Evolutionary conservation across 2,113 vertebrate genomes (phyloP).

Genomic region (Malurus elegans): DNA sequence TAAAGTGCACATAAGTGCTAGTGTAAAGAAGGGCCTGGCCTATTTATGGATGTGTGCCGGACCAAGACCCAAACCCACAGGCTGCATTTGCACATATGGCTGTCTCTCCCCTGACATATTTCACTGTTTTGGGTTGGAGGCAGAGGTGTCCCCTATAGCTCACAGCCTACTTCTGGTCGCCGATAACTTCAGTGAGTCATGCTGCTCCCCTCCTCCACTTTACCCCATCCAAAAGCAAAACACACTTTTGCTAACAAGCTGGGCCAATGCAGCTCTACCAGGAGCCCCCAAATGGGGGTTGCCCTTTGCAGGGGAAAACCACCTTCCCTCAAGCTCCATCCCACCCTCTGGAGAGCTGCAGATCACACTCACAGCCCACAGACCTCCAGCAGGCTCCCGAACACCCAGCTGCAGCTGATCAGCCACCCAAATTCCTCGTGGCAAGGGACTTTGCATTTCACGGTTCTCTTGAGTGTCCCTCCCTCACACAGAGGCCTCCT

Average conservation of each 20-base stretch:
- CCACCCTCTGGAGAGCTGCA: background rate
- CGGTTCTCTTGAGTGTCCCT: conserved; percentile 27
- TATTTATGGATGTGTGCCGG: conserved; percentile 16
- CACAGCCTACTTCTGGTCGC: background rate
- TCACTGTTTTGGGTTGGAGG: background rate
- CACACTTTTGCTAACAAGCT: background rate
- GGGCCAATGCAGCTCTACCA: accelerated
- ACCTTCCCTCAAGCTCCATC: background rate
- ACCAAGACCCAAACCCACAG: background rate
- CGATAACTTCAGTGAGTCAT: background rate
- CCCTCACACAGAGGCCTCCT: conserved; percentile 4
- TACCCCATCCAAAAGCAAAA: background rate
- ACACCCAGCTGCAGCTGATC: background rate
- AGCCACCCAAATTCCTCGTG: background rate
- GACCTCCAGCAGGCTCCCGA: background rate
- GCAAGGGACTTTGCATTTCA: background rate
- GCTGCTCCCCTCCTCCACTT: background rate
- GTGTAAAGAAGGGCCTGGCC: background rate
- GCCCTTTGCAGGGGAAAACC: background rate
- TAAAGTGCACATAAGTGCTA: background rate
- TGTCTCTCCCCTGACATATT: background rate
- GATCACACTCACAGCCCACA: background rate
- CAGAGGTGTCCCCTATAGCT: background rate
- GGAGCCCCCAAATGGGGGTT: background rate
- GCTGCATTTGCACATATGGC: background rate